These are phyloP conservation scores for Falco rusticolus DNA, from an alignment of 2,797 vertebrate genomes.

Conservation along the genomic window DNA sequence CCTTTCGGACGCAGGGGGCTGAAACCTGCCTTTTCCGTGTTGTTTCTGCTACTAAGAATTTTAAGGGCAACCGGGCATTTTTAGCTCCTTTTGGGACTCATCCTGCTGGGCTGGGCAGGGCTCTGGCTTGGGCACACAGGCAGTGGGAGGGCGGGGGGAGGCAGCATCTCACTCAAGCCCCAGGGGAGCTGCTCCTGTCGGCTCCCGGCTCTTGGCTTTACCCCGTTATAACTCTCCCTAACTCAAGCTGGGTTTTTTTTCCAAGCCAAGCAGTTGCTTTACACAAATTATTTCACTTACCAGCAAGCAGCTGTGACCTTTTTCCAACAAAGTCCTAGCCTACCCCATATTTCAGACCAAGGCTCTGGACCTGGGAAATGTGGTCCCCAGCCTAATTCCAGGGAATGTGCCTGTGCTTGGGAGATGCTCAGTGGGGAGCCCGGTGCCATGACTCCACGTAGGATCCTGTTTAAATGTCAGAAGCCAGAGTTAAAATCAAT, in stretches of 20 bases:
- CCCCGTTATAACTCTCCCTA: fast-evolving
- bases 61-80: not conserved
- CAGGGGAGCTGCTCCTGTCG: too few relatives aligned
- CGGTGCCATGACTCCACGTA: fast-evolving
- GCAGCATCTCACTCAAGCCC: not conserved
- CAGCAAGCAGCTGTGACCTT: not conserved
- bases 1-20: not conserved
- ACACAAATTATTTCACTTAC: not conserved
- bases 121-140: fast-evolving
- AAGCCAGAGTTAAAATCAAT: not conserved
- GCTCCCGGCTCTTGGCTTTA: too few relatives aligned
- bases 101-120: not conserved
- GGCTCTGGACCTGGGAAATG: not conserved
- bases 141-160: not conserved
- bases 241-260: not conserved
- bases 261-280: not conserved
- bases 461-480: slow-evolving; percentile 5
- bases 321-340: not conserved
- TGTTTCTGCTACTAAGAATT: not conserved
- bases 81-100: not conserved
- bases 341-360: fast-evolving
- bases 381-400: not conserved
- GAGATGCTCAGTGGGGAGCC: not conserved
- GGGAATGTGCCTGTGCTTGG: not conserved
- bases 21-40: not conserved